Evolutionary conservation across 1,140 invertebrate genomes (phyloP).

Genomic region (Caenorhabditis inopinata): DNA sequence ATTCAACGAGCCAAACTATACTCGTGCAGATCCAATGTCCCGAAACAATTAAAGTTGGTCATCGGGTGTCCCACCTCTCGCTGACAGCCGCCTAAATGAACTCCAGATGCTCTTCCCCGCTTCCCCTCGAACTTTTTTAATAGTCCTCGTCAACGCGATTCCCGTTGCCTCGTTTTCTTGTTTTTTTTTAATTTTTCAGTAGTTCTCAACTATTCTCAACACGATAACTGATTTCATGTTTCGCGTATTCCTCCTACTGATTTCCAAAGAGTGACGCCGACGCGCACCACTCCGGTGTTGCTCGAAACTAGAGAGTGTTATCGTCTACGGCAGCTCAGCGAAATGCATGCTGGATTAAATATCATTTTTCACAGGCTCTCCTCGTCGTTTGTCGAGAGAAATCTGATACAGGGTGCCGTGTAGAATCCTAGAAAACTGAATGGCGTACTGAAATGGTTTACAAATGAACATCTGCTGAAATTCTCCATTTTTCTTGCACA

Average conservation of each 20-base stretch:
- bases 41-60: slow-evolving; percentile 9
- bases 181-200: too few relatives aligned
- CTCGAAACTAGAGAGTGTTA: not conserved
- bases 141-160: too few relatives aligned
- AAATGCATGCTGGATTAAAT: not conserved
- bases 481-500: too few relatives aligned
- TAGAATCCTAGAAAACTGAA: too few relatives aligned
- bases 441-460: too few relatives aligned
- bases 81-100: not conserved
- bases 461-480: too few relatives aligned
- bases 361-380: slow-evolving; percentile 1
- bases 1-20: too few relatives aligned
- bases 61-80: not conserved
- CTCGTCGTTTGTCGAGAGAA: not conserved
- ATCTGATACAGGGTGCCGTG: slow-evolving; percentile 26
- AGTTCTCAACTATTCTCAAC: too few relatives aligned
- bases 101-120: not conserved
- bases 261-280: not conserved
- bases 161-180: too few relatives aligned
- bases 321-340: not conserved
- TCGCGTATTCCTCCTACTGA: not conserved
- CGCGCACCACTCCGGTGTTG: too few relatives aligned
- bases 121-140: too few relatives aligned
- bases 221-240: not conserved
- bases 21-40: not conserved